These are phyloP conservation scores for Cremastinae sp. DNA, from an alignment of 2,888 invertebrate species.

Conservation along the genomic window DNA sequence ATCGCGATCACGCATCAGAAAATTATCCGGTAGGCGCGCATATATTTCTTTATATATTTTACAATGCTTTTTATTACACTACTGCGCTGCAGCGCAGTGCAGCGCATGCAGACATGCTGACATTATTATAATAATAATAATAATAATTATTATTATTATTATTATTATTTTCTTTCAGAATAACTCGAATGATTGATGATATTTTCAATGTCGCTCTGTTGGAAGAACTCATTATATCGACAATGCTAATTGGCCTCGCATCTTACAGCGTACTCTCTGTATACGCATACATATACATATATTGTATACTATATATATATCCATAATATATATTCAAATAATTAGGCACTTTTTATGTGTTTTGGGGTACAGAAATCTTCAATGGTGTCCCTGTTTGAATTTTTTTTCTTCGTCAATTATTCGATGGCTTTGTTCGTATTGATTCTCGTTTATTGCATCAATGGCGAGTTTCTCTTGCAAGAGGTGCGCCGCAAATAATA, in stretches of 20 bases:
- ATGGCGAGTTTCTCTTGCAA: slow-evolving; percentile 64
- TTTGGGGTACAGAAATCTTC: slow-evolving; percentile 38
- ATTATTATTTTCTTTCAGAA: slow-evolving; percentile 31
- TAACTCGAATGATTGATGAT: slow-evolving; percentile 49
- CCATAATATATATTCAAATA: background rate
- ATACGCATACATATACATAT: too few relatives aligned
- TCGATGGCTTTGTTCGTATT: slow-evolving; percentile 53
- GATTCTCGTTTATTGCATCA: slow-evolving; percentile 66
- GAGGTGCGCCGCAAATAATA: too few relatives aligned
- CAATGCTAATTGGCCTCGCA: slow-evolving; percentile 53
- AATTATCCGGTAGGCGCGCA: slow-evolving; percentile 45
- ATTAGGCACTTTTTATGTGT: background rate
- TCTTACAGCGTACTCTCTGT: slow-evolving; percentile 49
- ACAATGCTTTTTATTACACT: too few relatives aligned
- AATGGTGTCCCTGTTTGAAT: slow-evolving; percentile 47
- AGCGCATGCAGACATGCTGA: too few relatives aligned
- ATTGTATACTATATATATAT: too few relatives aligned
- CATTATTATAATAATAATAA: too few relatives aligned
- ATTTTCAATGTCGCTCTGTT: slow-evolving; percentile 52
- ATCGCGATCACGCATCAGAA: slow-evolving; percentile 37
- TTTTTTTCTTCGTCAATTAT: slow-evolving; percentile 55
- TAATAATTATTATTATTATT: too few relatives aligned
- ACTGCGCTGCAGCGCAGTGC: too few relatives aligned
- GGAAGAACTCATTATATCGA: slow-evolving; percentile 54
- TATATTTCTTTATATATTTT: background rate